These are phyloP conservation scores for Procambarus virginalis DNA, from an alignment of 1,140 invertebrate genomes.

Conservation along the genomic window DNA sequence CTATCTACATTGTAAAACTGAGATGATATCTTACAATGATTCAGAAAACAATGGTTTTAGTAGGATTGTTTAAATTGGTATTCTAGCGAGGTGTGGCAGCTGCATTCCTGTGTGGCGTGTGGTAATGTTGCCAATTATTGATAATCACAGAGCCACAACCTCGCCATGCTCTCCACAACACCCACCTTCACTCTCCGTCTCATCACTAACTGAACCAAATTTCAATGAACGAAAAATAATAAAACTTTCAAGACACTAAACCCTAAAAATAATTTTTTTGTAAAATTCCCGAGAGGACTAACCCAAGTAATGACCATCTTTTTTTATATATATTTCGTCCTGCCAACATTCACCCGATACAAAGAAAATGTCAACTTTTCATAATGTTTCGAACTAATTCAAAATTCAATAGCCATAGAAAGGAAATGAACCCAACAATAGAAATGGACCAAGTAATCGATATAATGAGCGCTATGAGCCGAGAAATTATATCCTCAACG, in stretches of 20 bases:
- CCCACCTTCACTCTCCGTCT: neutral
- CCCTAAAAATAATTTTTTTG: neutral
- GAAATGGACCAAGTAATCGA: neutral
- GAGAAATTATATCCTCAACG: neutral
- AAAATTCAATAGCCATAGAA: neutral
- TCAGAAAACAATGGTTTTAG: neutral
- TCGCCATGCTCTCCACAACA: slow-evolving; percentile 24
- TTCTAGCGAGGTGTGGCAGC: slow-evolving; percentile 24
- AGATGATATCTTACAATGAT: neutral
- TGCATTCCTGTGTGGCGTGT: slow-evolving; percentile 25
- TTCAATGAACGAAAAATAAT: neutral
- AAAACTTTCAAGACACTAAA: neutral
- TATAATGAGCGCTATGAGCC: neutral
- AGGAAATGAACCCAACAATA: neutral
- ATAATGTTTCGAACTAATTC: neutral
- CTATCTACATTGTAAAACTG: neutral
- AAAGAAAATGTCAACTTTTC: neutral
- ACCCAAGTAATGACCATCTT: neutral
- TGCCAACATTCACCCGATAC: neutral
- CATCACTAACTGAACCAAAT: neutral
- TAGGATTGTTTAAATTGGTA: neutral
- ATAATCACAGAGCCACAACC: slow-evolving; percentile 47
- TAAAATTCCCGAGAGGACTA: neutral
- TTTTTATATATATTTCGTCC: neutral
- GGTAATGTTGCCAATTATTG: slow-evolving; percentile 63